Evolutionary conservation across 2,888 invertebrate species (phyloP).

Genomic region (Clistopyga incitator): DNA sequence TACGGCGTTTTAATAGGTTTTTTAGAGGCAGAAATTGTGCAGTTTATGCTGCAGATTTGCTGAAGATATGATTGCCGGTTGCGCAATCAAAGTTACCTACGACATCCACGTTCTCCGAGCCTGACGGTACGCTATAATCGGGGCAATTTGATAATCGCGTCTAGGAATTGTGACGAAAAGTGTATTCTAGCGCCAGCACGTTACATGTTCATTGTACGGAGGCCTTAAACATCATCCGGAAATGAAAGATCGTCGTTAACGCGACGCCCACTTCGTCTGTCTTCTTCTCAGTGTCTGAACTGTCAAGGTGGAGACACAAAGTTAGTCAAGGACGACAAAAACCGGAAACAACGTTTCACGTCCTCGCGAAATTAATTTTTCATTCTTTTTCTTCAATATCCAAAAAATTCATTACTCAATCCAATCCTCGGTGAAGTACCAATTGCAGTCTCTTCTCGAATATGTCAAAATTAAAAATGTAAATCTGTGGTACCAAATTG

Average conservation of each 20-base stretch:
- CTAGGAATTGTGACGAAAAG: constrained; percentile 60
- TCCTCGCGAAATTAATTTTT: not conserved
- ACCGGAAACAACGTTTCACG: constrained; percentile 25
- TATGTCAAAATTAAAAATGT: too few relatives aligned
- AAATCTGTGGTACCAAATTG: too few relatives aligned
- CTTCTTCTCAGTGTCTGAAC: constrained; percentile 50
- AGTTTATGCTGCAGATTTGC: constrained; percentile 1
- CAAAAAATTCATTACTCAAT: too few relatives aligned
- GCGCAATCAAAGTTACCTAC: constrained; percentile 50
- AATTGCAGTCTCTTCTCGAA: too few relatives aligned
- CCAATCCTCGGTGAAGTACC: too few relatives aligned
- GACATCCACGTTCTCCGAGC: constrained; percentile 1
- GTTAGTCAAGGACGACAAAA: constrained; percentile 46
- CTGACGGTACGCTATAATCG: constrained; percentile 41
- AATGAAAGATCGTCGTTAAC: constrained; percentile 67
- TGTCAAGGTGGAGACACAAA: constrained; percentile 45
- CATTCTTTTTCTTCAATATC: not conserved
- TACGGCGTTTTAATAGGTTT: not conserved
- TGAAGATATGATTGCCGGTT: constrained; percentile 26
- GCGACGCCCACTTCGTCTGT: constrained; percentile 61
- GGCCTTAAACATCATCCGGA: constrained; percentile 67
- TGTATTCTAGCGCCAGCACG: constrained; percentile 25
- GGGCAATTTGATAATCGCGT: constrained; percentile 66
- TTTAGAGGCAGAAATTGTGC: not conserved
- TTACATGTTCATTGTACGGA: constrained; percentile 19